These are phyloP conservation scores for Thyatira batis DNA, from an alignment of 2,888 invertebrate species.

Conservation along the genomic window DNA sequence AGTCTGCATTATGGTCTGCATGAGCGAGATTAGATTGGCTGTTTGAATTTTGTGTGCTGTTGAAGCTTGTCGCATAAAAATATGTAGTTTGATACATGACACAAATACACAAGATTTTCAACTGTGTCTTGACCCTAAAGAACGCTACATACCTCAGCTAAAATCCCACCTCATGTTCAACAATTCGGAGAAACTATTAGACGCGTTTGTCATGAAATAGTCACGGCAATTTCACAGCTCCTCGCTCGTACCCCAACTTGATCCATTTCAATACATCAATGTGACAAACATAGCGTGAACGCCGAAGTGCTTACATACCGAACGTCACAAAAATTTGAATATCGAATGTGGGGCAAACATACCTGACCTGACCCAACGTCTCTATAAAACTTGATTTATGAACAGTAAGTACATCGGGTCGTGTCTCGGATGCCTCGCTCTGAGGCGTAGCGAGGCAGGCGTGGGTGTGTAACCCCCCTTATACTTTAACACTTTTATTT, in stretches of 20 bases:
- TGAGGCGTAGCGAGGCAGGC: not conserved
- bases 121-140: too few relatives aligned
- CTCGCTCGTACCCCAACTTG: not conserved
- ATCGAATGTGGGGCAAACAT: conserved; percentile 1
- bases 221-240: not conserved
- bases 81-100: too few relatives aligned
- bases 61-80: too few relatives aligned
- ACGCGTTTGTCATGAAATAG: not conserved
- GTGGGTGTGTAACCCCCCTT: not conserved
- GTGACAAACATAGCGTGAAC: not conserved
- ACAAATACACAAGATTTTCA: too few relatives aligned
- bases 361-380: conserved; percentile 18
- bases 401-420: conserved; percentile 4
- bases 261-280: not conserved
- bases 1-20: not conserved
- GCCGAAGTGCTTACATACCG: not conserved
- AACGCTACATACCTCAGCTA: too few relatives aligned
- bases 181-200: too few relatives aligned
- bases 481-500: not conserved
- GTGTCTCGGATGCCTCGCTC: not conserved
- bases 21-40: not conserved
- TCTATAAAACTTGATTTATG: conserved; percentile 14
- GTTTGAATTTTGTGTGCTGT: not conserved
- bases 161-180: too few relatives aligned
- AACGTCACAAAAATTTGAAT: conserved; percentile 5